A percentile compares a stretch with the other conserved stretches of the same genome.
These are phyloP conservation scores for Trichogramma evanescens DNA, from an alignment of 2,888 invertebrate species.

Conservation along the genomic window DNA sequence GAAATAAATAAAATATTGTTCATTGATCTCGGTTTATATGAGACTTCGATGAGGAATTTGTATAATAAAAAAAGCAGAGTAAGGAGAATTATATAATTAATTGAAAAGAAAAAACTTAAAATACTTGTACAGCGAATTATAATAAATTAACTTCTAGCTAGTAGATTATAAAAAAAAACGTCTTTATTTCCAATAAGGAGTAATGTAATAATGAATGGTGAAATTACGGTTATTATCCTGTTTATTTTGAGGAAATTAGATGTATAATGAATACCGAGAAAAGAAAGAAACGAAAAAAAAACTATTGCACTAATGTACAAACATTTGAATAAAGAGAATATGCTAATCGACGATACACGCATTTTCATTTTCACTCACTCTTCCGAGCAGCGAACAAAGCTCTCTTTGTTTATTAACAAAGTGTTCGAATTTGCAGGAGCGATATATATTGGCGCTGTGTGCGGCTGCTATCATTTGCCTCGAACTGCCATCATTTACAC, in stretches of 20 bases:
- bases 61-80: slow-evolving; percentile 5
- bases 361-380: neutral
- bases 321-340: slow-evolving; percentile 20
- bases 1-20: neutral
- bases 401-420: no score
- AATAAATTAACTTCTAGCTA: slow-evolving; percentile 2
- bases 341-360: slow-evolving; percentile 1
- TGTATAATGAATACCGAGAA: no score
- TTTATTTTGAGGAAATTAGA: slow-evolving; percentile 2
- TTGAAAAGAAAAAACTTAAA: slow-evolving; percentile 7
- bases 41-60: slow-evolving; percentile 14
- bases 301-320: slow-evolving; percentile 16
- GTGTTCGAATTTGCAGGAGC: no score
- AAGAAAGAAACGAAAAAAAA: neutral
- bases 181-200: slow-evolving; percentile 10
- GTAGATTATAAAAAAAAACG: neutral
- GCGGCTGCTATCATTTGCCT: no score
- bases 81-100: no score
- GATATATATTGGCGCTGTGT: no score
- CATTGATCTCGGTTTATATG: slow-evolving; percentile 19
- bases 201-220: neutral
- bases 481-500: no score
- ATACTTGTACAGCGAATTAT: slow-evolving; percentile 13
- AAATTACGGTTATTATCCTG: slow-evolving; percentile 5
- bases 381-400: no score